A percentile compares a stretch with the other conserved stretches of the same genome.
phyloP scores from a whole-genome alignment of 2,113 vertebrate species.

The Rhadina sibilatrix region DNA sequence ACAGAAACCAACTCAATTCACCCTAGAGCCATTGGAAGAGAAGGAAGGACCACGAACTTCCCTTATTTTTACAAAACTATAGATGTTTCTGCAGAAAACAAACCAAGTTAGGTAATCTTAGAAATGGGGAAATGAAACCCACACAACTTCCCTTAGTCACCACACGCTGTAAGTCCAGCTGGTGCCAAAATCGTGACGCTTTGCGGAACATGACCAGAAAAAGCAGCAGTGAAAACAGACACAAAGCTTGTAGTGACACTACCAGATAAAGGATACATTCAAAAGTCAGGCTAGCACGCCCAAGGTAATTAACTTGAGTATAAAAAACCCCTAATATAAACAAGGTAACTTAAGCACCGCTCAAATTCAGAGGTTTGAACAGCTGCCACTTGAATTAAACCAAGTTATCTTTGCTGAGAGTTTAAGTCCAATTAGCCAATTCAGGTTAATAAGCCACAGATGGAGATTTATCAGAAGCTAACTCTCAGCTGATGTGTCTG shows the following conservation, averaged over 20 bases:
- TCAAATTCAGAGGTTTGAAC: neutral
- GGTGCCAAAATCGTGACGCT: neutral
- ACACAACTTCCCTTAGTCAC: conserved; percentile 48
- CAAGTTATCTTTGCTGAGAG: neutral
- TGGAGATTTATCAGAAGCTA: neutral
- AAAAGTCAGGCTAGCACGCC: neutral
- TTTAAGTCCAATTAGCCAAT: conserved; percentile 25
- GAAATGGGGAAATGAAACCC: conserved; percentile 41
- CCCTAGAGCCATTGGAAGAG: neutral
- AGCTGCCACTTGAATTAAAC: neutral
- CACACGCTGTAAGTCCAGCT: neutral
- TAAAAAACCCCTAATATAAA: neutral
- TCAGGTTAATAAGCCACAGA: neutral
- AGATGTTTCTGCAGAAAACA: conserved; percentile 4
- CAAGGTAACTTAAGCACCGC: neutral
- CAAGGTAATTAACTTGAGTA: neutral
- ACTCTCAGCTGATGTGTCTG: neutral
- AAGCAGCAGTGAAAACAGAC: neutral
- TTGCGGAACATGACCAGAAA: neutral
- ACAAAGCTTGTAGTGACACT: neutral
- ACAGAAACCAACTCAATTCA: neutral
- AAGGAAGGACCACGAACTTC: neutral
- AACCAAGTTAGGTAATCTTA: conserved; percentile 11
- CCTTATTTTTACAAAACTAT: neutral
- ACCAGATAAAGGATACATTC: neutral